phyloP scores from a whole-genome alignment of 2,888 invertebrate species.

The Cheilosia vernalis region DNA sequence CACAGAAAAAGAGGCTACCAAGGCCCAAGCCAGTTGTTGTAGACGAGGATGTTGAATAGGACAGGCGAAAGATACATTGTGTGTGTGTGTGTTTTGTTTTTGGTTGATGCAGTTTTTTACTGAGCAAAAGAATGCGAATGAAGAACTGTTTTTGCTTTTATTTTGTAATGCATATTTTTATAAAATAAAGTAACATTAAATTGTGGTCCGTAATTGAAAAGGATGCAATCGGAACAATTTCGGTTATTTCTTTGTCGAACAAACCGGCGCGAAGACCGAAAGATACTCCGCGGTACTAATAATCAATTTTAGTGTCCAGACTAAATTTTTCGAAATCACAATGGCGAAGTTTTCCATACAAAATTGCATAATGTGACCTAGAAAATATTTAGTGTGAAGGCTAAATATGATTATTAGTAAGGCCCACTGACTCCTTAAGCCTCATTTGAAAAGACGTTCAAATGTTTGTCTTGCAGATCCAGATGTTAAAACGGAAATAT shows the following conservation, averaged over 20 bases:
- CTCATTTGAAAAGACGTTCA: too few species aligned
- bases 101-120: constrained; percentile 64
- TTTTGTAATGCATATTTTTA: constrained; percentile 32
- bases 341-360: too few species aligned
- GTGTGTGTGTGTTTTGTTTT: constrained; percentile 33
- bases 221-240: not conserved
- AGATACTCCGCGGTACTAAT: too few species aligned
- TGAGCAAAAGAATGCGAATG: constrained; percentile 39
- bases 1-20: constrained; percentile 80
- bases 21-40: constrained; percentile 76
- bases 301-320: too few species aligned
- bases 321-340: too few species aligned
- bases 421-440: too few species aligned
- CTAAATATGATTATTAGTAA: too few species aligned
- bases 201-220: not conserved
- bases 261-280: too few species aligned
- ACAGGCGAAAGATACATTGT: constrained; percentile 2
- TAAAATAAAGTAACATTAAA: constrained; percentile 37
- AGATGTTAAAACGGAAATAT: too few species aligned
- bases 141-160: constrained; percentile 38
- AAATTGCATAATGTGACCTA: too few species aligned
- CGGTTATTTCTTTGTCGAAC: not conserved
- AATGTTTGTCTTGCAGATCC: too few species aligned
- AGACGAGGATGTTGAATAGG: constrained; percentile 77
- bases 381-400: too few species aligned